Base-by-base conservation (phyloP, 2,113 vertebrate species). In the Heterotis niloticus region DNA sequence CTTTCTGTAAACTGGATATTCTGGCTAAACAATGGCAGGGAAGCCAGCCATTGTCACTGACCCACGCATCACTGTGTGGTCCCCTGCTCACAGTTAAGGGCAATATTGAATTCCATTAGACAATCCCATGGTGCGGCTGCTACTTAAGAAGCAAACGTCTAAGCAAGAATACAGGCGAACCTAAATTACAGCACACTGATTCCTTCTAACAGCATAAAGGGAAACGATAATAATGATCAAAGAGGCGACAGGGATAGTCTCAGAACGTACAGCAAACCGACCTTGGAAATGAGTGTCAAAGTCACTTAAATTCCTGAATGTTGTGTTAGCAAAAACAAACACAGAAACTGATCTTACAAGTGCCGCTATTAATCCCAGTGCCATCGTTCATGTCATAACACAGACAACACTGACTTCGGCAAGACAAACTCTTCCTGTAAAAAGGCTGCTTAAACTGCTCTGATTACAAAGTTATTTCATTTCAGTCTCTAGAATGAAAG, bases 281-380 rank as follows among this genome's bases (percentile, higher is more conserved):
- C 82, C 86, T 88, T 81, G 83, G 89, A 88, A 29, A 90, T 90
- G 88, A 89, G 79, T 88, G 91, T 89, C 91, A 90, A 90, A 90
- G 90, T 90, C 81, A 88, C 91, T 87, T 81, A 87, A 86, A 44
- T 44, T 44, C 34, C 34, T 4, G 34, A 44, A 75, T 85, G 82
- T 81, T 68, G 54, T 79, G 20, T 83, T 54, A 44, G 34, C 7
- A 2, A 44, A 7, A 7, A 44, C 34, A 44, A 44, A 2, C 34
- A 44, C 34, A 44, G 7, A 44, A 77, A 64, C 34, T 65, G 56
- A 17, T 78, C 80, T 70, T 70, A 77, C 14, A 4, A 52, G 76
- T 83, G n/a, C n/a, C n/a, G n/a, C n/a, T n/a, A n/a, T n/a, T n/a
- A n/a, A n/a, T n/a, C n/a, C n/a, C n/a, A n/a, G n/a, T n/a, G n/a